Conservation (phyloP, 2,113 vertebrate genomes). For the Gila orcuttii region DNA sequence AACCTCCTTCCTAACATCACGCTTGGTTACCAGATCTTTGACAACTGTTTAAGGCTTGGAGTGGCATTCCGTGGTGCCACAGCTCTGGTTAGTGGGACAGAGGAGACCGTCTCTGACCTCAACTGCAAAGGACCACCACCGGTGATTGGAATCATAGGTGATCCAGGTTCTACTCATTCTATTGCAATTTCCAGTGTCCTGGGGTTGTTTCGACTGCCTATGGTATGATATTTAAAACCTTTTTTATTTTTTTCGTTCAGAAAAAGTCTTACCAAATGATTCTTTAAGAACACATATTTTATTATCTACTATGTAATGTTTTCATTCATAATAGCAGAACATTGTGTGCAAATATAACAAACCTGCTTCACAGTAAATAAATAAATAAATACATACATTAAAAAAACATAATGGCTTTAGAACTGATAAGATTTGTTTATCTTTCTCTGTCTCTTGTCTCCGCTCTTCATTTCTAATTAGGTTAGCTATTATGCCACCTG, state of each 20-base stretch:
- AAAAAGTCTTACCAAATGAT: not conserved
- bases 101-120: not conserved
- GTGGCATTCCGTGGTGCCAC: not conserved
- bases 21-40: not conserved
- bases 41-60: conserved; percentile 5
- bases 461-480: conserved; percentile 34
- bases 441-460: not conserved
- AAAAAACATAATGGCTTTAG: no score
- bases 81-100: not conserved
- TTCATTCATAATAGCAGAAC: not conserved
- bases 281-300: not conserved
- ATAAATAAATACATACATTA: no score
- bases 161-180: not conserved
- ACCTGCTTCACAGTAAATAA: not conserved
- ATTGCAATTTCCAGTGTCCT: conserved; percentile 51
- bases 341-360: not conserved
- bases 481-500: conserved; percentile 53
- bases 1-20: not conserved
- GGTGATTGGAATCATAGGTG: not conserved
- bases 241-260: not conserved
- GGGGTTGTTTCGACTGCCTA: conserved; percentile 66
- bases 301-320: not conserved
- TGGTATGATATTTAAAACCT: conserved; percentile 53
- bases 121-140: not conserved
- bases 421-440: not conserved